Evolutionary conservation across 2,113 vertebrate genomes (phyloP).

Genomic region (Nannospalax galili): DNA sequence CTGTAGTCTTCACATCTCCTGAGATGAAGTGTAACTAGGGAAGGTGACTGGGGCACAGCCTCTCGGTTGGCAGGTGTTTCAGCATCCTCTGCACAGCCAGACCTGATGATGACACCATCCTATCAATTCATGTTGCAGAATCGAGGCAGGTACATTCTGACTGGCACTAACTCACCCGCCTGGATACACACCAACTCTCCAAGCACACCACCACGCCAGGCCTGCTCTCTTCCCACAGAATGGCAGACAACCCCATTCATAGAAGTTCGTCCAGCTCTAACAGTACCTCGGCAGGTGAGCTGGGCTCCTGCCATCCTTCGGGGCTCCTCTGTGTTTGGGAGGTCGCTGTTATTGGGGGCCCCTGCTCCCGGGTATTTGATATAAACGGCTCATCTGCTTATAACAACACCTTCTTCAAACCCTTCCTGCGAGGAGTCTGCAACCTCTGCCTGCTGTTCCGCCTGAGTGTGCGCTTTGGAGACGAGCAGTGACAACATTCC

Average conservation of each 20-base stretch:
- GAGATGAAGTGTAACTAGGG: conserved; percentile 5
- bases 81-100: neutral
- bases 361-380: conserved; percentile 32
- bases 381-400: conserved; percentile 2
- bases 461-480: conserved; percentile 42
- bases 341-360: neutral
- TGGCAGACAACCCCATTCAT: conserved; percentile 1
- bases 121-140: neutral
- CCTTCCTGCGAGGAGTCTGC: conserved; percentile 52
- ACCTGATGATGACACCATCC: neutral
- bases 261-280: conserved; percentile 66
- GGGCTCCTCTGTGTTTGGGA: conserved; percentile 1
- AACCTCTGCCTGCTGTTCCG: conserved; percentile 55
- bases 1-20: neutral
- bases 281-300: conserved; percentile 22
- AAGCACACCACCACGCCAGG: accelerated
- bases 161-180: neutral
- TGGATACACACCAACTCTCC: neutral
- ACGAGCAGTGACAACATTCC: conserved; percentile 11
- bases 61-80: neutral
- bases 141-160: neutral
- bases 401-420: conserved; percentile 46
- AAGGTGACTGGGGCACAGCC: neutral
- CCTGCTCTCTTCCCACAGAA: neutral
- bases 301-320: conserved; percentile 43